Evolutionary conservation across 2,113 vertebrate species (phyloP).

Genomic region (Ceratotherium simum): DNA sequence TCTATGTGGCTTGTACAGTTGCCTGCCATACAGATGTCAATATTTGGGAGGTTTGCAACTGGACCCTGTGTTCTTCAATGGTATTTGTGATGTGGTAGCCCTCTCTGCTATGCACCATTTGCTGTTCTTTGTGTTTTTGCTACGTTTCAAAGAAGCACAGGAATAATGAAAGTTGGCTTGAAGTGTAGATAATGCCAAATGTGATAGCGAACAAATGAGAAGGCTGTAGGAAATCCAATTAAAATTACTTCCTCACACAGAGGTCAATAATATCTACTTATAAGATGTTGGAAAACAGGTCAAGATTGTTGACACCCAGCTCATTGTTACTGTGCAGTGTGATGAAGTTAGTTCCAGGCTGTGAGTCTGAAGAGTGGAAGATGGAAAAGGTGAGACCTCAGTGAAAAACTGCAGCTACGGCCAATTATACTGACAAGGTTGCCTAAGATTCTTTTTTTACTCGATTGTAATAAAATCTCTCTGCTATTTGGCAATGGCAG

Average conservation of each 20-base stretch:
- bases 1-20: not conserved
- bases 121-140: constrained; percentile 29
- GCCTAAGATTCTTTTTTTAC: not conserved
- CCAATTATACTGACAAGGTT: not conserved
- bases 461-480: constrained; percentile 24
- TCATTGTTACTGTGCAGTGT: not conserved
- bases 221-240: not conserved
- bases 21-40: constrained; percentile 30
- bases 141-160: not conserved
- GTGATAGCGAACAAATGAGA: constrained; percentile 33
- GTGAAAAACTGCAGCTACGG: not conserved
- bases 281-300: constrained; percentile 4
- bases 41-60: not conserved
- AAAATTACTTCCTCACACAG: not conserved
- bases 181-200: not conserved
- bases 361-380: not conserved
- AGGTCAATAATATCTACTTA: not conserved
- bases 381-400: not conserved
- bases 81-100: not conserved
- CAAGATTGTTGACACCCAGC: not conserved
- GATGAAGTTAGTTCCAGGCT: not conserved
- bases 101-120: constrained; percentile 57
- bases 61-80: constrained; percentile 18
- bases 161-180: not conserved
- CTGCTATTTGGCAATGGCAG: not conserved